Conservation (phyloP, 2,888 invertebrate species). For the Drosophila mimetica region DNA sequence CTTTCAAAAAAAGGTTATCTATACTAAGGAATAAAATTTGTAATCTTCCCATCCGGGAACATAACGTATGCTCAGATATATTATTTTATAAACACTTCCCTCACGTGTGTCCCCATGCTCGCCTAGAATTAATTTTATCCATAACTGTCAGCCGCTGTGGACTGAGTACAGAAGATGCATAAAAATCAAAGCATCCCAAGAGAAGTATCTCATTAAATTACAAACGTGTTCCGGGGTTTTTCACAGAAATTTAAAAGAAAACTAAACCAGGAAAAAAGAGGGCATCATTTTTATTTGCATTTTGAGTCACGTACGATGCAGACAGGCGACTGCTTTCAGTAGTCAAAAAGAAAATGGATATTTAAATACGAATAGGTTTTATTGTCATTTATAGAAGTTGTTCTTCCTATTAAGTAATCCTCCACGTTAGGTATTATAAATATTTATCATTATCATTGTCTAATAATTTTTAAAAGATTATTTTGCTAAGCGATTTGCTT, state of each 20-base stretch:
- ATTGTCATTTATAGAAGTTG: background rate
- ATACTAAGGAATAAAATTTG: too few relatives aligned
- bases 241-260: slow-evolving; percentile 1
- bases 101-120: background rate
- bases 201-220: slow-evolving; percentile 1
- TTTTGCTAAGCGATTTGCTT: background rate
- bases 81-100: background rate
- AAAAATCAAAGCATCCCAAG: too few relatives aligned
- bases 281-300: background rate
- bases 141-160: background rate
- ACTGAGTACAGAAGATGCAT: background rate
- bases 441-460: too few relatives aligned
- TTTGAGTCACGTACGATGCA: background rate
- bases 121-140: background rate
- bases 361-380: background rate
- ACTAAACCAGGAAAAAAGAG: background rate
- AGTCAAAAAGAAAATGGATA: background rate
- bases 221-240: slow-evolving; percentile 1
- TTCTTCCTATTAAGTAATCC: too few relatives aligned
- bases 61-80: too few relatives aligned
- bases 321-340: background rate
- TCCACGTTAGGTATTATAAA: too few relatives aligned
- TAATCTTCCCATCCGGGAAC: background rate
- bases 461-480: too few relatives aligned
- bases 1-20: too few relatives aligned